Percentiles rank a stretch among this genome's conserved stretches.
Evolutionary conservation across 2,113 vertebrate species (phyloP).

Genomic region (Vidua macroura): DNA sequence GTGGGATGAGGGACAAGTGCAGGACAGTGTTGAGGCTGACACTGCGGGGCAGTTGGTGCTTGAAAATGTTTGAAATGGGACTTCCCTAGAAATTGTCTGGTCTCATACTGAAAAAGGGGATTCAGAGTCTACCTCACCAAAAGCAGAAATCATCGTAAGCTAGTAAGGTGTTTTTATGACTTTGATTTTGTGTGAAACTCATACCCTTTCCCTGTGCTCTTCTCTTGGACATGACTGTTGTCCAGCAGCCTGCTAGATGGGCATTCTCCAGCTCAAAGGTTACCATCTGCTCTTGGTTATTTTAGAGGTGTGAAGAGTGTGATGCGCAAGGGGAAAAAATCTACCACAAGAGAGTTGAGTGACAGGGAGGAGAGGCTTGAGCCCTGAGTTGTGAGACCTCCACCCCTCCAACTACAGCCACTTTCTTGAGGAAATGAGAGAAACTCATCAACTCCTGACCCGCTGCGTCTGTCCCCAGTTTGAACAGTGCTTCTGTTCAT

Average conservation of each 20-base stretch:
- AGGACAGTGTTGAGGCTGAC: background rate
- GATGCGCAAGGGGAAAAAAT: fast-evolving
- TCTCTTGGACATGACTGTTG: background rate
- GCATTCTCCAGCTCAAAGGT: background rate
- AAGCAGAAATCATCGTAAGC: background rate
- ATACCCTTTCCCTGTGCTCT: background rate
- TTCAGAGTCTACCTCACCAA: background rate
- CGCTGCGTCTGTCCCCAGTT: background rate
- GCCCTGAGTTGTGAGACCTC: background rate
- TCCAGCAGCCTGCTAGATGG: background rate
- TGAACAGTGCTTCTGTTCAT: background rate
- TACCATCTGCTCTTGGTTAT: background rate
- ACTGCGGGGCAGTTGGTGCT: background rate
- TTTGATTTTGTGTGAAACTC: background rate
- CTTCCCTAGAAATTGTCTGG: background rate
- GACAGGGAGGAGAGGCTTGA: background rate
- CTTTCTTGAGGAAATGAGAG: background rate
- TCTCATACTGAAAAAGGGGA: background rate
- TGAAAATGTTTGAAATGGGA: background rate
- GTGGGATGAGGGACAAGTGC: background rate
- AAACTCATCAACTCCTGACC: background rate
- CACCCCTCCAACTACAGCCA: background rate
- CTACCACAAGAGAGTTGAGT: background rate
- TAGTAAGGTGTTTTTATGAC: background rate
- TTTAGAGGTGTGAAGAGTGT: background rate